Evolutionary conservation across 2,797 vertebrate genomes (phyloP).

Genomic region (Peromyscus aztecus): DNA sequence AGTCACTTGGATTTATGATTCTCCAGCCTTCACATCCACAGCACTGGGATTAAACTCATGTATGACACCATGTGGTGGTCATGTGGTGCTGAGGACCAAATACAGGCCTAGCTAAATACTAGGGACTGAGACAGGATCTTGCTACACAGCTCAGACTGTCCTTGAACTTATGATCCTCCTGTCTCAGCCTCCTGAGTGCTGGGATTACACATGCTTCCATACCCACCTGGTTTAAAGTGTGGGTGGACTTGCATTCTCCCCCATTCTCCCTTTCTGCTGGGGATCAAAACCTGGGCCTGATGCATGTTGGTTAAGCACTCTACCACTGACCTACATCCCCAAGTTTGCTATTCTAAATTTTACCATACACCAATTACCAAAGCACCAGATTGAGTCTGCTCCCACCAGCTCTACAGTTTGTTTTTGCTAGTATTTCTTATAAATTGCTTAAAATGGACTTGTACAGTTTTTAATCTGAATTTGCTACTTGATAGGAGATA

Average conservation of each 20-base stretch:
- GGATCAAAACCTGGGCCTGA: not conserved
- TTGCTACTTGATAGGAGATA: not conserved
- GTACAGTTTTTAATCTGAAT: not conserved
- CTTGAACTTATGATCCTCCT: not conserved
- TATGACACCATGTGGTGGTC: not conserved
- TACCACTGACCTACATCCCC: no score
- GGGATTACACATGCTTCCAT: not conserved
- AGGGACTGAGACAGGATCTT: not conserved
- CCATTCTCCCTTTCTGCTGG: no score
- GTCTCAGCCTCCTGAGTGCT: not conserved
- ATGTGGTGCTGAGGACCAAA: not conserved
- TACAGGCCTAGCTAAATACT: not conserved
- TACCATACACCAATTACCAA: not conserved
- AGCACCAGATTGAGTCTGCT: not conserved
- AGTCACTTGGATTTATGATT: no score
- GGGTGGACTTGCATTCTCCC: not conserved
- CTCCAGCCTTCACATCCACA: not conserved
- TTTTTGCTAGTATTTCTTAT: not conserved
- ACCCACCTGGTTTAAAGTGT: not conserved
- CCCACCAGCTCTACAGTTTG: not conserved
- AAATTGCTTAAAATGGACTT: not conserved
- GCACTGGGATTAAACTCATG: not conserved
- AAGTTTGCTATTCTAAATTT: not conserved
- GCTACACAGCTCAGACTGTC: not conserved
- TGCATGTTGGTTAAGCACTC: not conserved